phyloP scores from a whole-genome alignment of 2,888 invertebrate genomes.

The Eutolmus rufibarbis region DNA sequence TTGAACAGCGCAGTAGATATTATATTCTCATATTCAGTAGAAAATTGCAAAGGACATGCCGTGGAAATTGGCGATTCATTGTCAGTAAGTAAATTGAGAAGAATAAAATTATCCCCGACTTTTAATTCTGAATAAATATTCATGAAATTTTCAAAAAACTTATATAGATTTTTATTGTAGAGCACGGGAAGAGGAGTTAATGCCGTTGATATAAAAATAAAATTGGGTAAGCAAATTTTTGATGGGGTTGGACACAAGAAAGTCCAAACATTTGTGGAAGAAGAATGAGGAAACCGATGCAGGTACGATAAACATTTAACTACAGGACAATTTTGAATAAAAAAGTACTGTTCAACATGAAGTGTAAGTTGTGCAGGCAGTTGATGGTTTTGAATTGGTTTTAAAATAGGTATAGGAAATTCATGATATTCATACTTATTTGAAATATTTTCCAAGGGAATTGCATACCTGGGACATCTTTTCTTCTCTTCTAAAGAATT shows the following conservation, averaged over 20 bases:
- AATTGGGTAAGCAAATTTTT: not conserved
- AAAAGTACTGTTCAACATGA: not conserved
- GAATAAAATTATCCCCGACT: not conserved
- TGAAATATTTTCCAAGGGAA: not conserved
- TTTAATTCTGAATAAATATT: not conserved
- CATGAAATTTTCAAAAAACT: not conserved
- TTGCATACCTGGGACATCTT: not conserved
- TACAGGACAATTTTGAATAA: not conserved
- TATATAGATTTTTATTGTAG: not conserved
- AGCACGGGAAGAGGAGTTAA: not conserved
- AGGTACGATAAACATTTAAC: not conserved
- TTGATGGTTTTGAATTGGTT: not conserved
- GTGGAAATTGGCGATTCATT: not conserved
- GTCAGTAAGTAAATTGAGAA: not conserved
- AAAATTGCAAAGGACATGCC: not conserved
- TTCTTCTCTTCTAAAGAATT: not conserved
- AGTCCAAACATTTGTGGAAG: not conserved
- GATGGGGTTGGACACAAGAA: not conserved
- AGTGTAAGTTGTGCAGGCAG: not conserved
- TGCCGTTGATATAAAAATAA: not conserved
- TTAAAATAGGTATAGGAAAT: not conserved
- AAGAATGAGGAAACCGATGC: not conserved
- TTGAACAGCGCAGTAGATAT: not conserved
- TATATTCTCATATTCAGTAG: not conserved
- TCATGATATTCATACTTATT: not conserved